Evolutionary conservation across 2,113 vertebrate species (phyloP).

Genomic region (Scortum barcoo): DNA sequence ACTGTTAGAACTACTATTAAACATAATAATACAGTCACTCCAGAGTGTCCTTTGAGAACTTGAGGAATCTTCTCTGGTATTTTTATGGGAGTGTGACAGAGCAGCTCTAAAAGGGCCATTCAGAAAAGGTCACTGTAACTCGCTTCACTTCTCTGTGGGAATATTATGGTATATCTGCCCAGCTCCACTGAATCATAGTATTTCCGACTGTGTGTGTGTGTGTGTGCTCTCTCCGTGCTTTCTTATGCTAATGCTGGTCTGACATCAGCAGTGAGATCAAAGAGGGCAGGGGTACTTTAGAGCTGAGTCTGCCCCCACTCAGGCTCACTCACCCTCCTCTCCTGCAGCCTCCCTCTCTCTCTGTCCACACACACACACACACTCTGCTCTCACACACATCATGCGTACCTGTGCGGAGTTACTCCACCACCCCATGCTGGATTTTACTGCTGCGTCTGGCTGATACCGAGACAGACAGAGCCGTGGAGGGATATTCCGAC

Average conservation of each 20-base stretch:
- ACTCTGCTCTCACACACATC: conserved; percentile 39
- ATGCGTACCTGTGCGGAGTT: conserved; percentile 80
- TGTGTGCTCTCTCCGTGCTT: conserved; percentile 65
- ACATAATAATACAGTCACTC: neutral
- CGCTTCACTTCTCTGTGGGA: conserved; percentile 21
- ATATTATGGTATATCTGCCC: conserved; percentile 5
- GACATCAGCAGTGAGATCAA: conserved; percentile 91
- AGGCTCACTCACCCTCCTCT: conserved; percentile 56
- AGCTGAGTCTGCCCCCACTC: conserved; percentile 70
- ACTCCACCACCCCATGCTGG: conserved; percentile 64
- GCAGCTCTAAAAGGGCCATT: conserved; percentile 25
- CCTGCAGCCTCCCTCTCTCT: conserved; percentile 5
- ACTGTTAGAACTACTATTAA: neutral
- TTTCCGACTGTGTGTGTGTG: conserved; percentile 1
- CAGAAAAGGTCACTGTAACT: conserved; percentile 31
- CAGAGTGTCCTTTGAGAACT: conserved; percentile 9
- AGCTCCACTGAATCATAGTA: neutral
- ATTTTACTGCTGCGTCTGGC: conserved; percentile 74
- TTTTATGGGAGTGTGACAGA: conserved; percentile 12
- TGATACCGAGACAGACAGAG: conserved; percentile 41
- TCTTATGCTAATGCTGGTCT: conserved; percentile 91
- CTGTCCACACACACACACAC: conserved; percentile 18
- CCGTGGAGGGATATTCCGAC: conserved; percentile 63
- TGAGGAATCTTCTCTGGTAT: neutral
- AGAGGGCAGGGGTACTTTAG: conserved; percentile 84